These are phyloP conservation scores for Apus apus DNA, from an alignment of 2,113 vertebrate species.

Conservation along the genomic window DNA sequence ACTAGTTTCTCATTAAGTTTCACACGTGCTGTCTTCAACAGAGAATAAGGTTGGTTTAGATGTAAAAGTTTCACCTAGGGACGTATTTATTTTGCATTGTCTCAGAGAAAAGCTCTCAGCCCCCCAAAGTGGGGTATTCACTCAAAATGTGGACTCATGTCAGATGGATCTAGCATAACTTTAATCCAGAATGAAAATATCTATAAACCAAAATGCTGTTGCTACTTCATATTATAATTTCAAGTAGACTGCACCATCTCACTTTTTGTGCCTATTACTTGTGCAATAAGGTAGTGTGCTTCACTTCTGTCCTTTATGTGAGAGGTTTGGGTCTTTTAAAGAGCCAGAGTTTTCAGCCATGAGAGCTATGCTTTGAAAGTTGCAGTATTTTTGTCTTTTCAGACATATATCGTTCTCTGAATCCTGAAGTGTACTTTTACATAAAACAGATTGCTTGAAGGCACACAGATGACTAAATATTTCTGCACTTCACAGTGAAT, in stretches of 20 bases:
- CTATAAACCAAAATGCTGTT: neutral
- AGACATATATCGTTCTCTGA: neutral
- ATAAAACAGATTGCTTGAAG: slow-evolving; percentile 74
- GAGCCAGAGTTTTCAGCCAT: neutral
- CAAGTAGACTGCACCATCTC: neutral
- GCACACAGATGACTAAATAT: slow-evolving; percentile 76
- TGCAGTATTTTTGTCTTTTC: neutral
- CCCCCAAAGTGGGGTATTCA: neutral
- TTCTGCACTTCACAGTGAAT: slow-evolving; percentile 81
- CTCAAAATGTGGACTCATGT: neutral
- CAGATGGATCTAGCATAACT: neutral
- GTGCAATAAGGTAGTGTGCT: neutral
- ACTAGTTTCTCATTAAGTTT: slow-evolving; percentile 1
- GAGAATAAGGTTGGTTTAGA: neutral
- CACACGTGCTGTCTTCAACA: neutral
- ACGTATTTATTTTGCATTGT: neutral
- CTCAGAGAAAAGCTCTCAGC: neutral
- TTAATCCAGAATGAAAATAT: neutral
- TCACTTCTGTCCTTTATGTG: neutral
- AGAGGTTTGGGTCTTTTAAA: neutral
- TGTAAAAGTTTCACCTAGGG: neutral
- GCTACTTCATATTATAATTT: neutral
- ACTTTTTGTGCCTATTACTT: neutral
- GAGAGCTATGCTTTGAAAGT: neutral
- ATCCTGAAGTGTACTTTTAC: slow-evolving; percentile 67